These are phyloP conservation scores for Porites australiensis DNA, from an alignment of 64 coral and sea anemone genomes.

Conservation along the genomic window DNA sequence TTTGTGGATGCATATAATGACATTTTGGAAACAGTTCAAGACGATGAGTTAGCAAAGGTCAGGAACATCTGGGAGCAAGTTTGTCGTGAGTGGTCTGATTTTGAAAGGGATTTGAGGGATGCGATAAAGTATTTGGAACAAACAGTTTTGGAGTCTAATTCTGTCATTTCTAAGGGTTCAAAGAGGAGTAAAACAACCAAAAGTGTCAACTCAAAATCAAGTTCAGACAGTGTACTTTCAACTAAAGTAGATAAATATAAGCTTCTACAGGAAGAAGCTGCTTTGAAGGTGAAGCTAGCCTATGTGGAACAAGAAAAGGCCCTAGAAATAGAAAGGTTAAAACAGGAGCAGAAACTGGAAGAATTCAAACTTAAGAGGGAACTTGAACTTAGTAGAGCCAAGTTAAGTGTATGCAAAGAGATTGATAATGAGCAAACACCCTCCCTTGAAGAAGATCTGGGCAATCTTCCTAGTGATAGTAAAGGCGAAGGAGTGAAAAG, in stretches of 20 bases:
- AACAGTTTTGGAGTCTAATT: constrained; percentile 3
- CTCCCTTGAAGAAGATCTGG: not conserved
- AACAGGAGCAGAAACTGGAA: constrained; percentile 50
- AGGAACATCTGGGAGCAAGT: constrained; percentile 16
- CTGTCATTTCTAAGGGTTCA: constrained; percentile 12
- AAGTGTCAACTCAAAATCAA: constrained; percentile 15
- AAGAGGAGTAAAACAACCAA: not conserved
- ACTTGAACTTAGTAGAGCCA: constrained; percentile 59
- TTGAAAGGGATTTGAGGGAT: constrained; percentile 47
- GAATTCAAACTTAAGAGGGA: constrained; percentile 33
- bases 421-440: constrained; percentile 15
- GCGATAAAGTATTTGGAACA: constrained; percentile 54
- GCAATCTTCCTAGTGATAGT: not conserved
- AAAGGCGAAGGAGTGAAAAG: constrained; percentile 8
- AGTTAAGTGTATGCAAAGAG: constrained; percentile 40
- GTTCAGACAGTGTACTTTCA: not conserved
- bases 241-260: constrained; percentile 25
- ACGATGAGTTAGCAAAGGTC: constrained; percentile 8
- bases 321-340: constrained; percentile 25
- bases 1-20: constrained; percentile 31
- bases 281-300: constrained; percentile 53
- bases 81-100: constrained; percentile 19
- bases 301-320: constrained; percentile 55
- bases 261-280: constrained; percentile 52
- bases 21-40: not conserved